Percentiles rank a stretch among this genome's conserved stretches.
phyloP scores from a whole-genome alignment of 2,888 invertebrate species.

The Aleiodes alternator region DNA sequence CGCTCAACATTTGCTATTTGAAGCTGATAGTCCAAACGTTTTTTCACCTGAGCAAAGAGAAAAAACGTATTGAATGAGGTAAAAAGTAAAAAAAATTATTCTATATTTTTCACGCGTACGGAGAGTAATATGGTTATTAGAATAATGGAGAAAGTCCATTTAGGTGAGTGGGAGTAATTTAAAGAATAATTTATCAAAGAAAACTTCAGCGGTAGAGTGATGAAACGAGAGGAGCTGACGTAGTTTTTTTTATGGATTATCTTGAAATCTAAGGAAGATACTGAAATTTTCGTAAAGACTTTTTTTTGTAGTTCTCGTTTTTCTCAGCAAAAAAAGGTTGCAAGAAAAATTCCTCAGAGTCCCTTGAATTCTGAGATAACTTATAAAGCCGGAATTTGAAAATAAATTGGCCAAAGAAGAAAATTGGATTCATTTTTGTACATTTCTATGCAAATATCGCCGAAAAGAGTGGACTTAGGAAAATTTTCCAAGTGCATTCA shows the following conservation, averaged over 20 bases:
- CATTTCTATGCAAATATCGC: too few relatives aligned
- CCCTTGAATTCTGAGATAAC: too few relatives aligned
- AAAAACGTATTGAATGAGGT: constrained; percentile 20
- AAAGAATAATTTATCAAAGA: too few relatives aligned
- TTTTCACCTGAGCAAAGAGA: constrained; percentile 82
- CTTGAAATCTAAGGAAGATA: too few relatives aligned
- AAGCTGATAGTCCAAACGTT: constrained; percentile 93
- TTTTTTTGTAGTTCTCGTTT: too few relatives aligned
- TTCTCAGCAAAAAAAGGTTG: too few relatives aligned
- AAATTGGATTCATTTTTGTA: background rate
- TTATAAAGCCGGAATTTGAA: background rate
- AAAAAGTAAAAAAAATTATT: constrained; percentile 14
- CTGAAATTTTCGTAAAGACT: too few relatives aligned
- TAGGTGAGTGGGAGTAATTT: too few relatives aligned
- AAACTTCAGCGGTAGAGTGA: too few relatives aligned
- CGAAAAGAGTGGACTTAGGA: too few relatives aligned
- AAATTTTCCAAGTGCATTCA: background rate
- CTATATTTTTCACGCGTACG: background rate
- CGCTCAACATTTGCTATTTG: constrained; percentile 89
- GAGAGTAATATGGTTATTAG: background rate
- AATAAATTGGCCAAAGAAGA: background rate
- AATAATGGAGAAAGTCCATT: constrained; percentile 20
- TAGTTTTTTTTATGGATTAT: too few relatives aligned
- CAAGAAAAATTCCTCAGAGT: too few relatives aligned
- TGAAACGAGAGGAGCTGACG: background rate